Conservation (phyloP, 2,797 vertebrate species). For the Platalea minor region DNA sequence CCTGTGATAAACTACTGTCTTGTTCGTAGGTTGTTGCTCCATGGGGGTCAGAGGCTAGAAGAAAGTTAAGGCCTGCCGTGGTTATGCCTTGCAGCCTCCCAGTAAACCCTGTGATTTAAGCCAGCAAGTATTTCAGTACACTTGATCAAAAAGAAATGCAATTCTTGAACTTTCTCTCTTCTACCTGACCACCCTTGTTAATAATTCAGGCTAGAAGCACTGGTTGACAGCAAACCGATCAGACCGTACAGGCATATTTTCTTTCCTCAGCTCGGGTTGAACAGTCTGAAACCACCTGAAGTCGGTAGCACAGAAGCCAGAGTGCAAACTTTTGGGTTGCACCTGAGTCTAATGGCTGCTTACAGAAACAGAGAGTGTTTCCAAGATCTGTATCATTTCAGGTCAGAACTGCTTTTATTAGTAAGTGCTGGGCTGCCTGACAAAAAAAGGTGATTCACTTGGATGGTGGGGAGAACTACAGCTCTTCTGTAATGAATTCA, state of each 20-base stretch:
- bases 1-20: neutral
- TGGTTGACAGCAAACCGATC: neutral
- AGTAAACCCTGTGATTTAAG: neutral
- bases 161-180: neutral
- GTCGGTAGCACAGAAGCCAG: neutral
- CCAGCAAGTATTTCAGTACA: neutral
- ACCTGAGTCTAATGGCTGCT: neutral
- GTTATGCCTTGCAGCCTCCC: neutral
- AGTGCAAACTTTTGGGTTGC: neutral
- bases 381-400: neutral
- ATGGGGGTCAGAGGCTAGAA: neutral
- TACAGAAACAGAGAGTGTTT: neutral
- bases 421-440: neutral
- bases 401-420: neutral
- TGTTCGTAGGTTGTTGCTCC: neutral
- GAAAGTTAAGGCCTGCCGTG: neutral
- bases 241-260: neutral
- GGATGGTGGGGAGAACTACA: neutral
- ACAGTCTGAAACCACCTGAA: neutral
- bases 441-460: conserved; percentile 10
- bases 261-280: neutral
- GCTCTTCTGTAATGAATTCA: conserved; percentile 41
- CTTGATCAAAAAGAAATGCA: neutral
- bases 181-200: neutral
- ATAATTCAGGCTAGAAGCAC: neutral